Conservation (phyloP, 2,113 vertebrate genomes). For the Alouatta palliata region DNA sequence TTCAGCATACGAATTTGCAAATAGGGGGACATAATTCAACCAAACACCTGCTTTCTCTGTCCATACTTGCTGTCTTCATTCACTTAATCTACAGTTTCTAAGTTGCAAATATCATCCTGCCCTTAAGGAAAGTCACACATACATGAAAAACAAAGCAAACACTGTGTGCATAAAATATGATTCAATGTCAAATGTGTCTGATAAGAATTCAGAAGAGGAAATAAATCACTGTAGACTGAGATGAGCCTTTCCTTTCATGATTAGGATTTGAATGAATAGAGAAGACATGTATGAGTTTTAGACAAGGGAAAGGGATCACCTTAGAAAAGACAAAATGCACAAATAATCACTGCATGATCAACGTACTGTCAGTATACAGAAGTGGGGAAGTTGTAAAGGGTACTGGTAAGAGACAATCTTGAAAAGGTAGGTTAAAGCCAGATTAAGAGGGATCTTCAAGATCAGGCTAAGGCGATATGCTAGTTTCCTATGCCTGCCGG, state of each 20-base stretch:
- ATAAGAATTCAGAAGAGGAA: conserved; percentile 5
- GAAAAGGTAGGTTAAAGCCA: background rate
- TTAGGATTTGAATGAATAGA: conserved; percentile 18
- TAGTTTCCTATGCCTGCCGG: background rate
- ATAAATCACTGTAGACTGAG: background rate
- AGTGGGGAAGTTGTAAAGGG: background rate
- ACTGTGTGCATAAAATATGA: background rate
- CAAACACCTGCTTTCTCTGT: background rate
- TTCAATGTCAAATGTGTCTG: background rate
- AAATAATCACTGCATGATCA: background rate
- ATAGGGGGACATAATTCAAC: background rate
- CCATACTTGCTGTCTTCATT: background rate
- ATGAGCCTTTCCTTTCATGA: background rate
- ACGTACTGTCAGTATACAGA: background rate
- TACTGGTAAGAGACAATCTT: background rate
- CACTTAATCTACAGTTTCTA: background rate
- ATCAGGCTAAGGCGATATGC: background rate
- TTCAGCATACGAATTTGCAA: background rate
- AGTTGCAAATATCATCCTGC: background rate
- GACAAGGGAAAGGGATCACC: background rate
- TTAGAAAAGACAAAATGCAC: background rate
- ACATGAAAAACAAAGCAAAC: background rate
- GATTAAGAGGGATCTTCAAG: background rate
- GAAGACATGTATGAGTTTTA: background rate
- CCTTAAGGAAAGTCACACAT: background rate